A percentile compares a stretch with the other conserved stretches of the same genome.
Conservation (phyloP, 2,113 vertebrate species). For the Dissostichus mawsoni region DNA sequence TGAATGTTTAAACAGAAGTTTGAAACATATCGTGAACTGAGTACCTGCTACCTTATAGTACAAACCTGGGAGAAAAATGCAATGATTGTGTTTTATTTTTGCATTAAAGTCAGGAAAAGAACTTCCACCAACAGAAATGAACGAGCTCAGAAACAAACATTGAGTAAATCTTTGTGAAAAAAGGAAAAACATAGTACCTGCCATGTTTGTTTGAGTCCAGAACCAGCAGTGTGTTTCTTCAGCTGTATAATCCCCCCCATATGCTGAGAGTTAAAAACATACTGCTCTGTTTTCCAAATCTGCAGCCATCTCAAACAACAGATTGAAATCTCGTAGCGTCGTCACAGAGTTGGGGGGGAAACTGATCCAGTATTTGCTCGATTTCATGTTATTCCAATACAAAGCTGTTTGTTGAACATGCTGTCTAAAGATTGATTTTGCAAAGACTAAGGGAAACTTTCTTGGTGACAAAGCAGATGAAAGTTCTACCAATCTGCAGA, state of each 20-base stretch:
- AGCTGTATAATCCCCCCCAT: slow-evolving; percentile 31
- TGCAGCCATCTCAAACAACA: slow-evolving; percentile 16
- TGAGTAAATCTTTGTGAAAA: too few species aligned
- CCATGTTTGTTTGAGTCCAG: not conserved
- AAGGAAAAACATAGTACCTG: not conserved
- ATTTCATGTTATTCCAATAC: slow-evolving; percentile 48
- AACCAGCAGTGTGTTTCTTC: slow-evolving; percentile 31
- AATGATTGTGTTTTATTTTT: too few species aligned
- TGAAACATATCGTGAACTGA: slow-evolving; percentile 32
- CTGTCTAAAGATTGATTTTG: slow-evolving; percentile 9
- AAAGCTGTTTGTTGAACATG: slow-evolving; percentile 62
- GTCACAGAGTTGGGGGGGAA: not conserved
- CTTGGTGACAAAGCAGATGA: not conserved
- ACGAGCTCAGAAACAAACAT: too few species aligned
- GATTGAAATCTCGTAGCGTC: slow-evolving; percentile 31
- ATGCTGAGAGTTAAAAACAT: slow-evolving; percentile 28
- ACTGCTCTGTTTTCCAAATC: slow-evolving; percentile 39
- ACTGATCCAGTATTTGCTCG: slow-evolving; percentile 39
- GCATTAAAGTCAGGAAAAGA: too few species aligned
- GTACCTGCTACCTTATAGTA: not conserved
- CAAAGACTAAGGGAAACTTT: not conserved
- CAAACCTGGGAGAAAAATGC: too few species aligned
- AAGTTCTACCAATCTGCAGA: too few species aligned
- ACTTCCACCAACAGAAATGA: too few species aligned
- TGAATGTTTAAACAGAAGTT: slow-evolving; percentile 31